Conservation (phyloP, 2,888 invertebrate genomes). For the Macrophya annulata region DNA sequence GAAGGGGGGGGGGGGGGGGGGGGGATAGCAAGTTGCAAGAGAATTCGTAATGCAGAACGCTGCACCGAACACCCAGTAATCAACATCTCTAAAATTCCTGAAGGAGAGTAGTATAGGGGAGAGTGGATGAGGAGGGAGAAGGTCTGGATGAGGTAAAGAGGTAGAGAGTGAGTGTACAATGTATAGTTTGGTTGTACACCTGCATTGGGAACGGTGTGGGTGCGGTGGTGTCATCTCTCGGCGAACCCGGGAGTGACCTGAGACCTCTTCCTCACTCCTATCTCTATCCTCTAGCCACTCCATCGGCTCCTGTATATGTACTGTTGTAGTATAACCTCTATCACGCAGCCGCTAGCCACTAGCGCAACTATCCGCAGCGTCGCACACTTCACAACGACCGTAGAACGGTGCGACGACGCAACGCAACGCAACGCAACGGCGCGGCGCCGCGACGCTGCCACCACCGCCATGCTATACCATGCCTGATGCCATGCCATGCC, state of each 20-base stretch:
- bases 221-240: conserved; percentile 78
- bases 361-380: conserved; percentile 51
- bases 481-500: neutral
- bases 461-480: neutral
- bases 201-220: conserved; percentile 67
- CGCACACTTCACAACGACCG: conserved; percentile 40
- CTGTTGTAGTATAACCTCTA: neutral
- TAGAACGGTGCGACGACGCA: conserved; percentile 9
- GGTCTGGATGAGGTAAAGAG: neutral
- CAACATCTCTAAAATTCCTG: conserved; percentile 55
- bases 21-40: neutral
- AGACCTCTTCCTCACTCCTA: conserved; percentile 41
- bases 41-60: neutral
- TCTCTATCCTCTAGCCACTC: conserved; percentile 54
- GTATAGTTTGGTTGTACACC: conserved; percentile 64
- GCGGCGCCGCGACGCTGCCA: conserved; percentile 41
- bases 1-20: too few relatives aligned
- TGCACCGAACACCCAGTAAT: conserved; percentile 1
- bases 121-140: conserved; percentile 35
- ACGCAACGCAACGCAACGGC: too few relatives aligned
- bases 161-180: neutral
- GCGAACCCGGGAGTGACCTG: conserved; percentile 73
- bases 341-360: conserved; percentile 35
- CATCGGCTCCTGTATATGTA: conserved; percentile 34
- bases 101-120: conserved; percentile 42